A percentile compares a stretch with the other conserved stretches of the same genome.
Evolutionary conservation across 2,888 invertebrate genomes (phyloP).

Genomic region (Eurytoma californica): DNA sequence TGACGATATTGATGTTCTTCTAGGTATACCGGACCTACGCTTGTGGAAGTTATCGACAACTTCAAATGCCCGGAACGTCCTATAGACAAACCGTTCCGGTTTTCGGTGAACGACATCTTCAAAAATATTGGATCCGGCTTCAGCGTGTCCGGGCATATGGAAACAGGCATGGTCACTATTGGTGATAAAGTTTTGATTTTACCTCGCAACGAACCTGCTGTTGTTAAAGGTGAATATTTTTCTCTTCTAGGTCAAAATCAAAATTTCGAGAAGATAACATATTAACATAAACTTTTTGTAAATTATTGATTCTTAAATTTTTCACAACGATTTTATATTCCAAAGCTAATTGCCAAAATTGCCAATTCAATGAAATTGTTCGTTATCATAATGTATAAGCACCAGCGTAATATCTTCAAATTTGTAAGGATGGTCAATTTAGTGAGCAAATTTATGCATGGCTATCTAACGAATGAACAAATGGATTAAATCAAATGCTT

Average conservation of each 20-base stretch:
- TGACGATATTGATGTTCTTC: conserved; percentile 1
- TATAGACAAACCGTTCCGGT: conserved; percentile 90
- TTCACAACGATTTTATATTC: too few species aligned
- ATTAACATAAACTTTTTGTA: background rate
- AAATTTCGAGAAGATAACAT: background rate
- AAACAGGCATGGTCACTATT: conserved; percentile 90
- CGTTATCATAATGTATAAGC: too few species aligned
- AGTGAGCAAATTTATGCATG: too few species aligned
- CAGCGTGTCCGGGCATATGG: conserved; percentile 92
- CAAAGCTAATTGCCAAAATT: too few species aligned
- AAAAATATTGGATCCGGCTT: conserved; percentile 95
- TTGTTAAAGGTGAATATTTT: conserved; percentile 81
- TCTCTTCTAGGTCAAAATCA: background rate
- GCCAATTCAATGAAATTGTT: too few species aligned
- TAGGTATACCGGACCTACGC: conserved; percentile 89
- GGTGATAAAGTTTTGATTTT: conserved; percentile 92
- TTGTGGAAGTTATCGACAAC: conserved; percentile 90
- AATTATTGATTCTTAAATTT: too few species aligned
- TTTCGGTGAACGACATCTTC: conserved; percentile 96
- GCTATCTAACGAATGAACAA: too few species aligned
- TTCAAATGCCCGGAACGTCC: conserved; percentile 92
- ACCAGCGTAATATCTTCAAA: too few species aligned
- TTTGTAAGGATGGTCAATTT: too few species aligned
- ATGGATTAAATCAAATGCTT: background rate
- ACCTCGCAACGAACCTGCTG: conserved; percentile 89